Base-by-base conservation (phyloP, 2,888 invertebrate genomes). In the Pristionchus entomophagus region DNA sequence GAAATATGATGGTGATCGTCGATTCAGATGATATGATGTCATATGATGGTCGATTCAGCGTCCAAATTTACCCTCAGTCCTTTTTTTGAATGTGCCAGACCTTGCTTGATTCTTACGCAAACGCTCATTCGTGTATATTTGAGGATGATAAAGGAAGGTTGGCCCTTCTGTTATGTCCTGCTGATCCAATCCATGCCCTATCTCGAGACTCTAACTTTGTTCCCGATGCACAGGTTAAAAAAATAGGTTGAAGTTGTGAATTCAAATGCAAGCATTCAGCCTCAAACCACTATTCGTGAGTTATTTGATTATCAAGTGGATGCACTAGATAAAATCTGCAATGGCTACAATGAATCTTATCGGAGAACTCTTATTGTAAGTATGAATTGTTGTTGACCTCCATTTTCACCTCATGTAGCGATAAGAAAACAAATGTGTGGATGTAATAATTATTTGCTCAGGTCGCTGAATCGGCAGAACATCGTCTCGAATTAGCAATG, bases 131-230 rank as follows among this genome's bases (percentile, higher is more conserved):
- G 14, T 56, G 22, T 56, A 17, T 14, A 5, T 65, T 73, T n/a
- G 41, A 73, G 73, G 73, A 73, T 2, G 73, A 73, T 6, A 73
- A 73, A 22, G 41, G 41, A 3, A 73, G 41, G 26, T 41, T 41
- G 10, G 17, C 22, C 14, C 22, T 6, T 10, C 4, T 41, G n/a
- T n/a, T n/a, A n/a, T 73, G 73, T 45, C 73, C 73, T 10, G 38
- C 41, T 12, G 73, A 73, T 73, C 73, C 73, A n/a, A 14, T 73
- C 6, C 41, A 73, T 41, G 73, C 73, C 17, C 73, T 73, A 10
- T 14, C 73, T 6, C 38, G 73, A 38, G 73, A 73, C 22, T 38
- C 73, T 12, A 38, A 73, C 2, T n/a, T 41, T n/a, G 73, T 73
- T 38, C 41, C 38, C 0, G 73, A 73, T n/a, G 12, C n/a, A 12